These are phyloP conservation scores for Iguana delicatissima DNA, from an alignment of 2,797 vertebrate species.

Conservation along the genomic window DNA sequence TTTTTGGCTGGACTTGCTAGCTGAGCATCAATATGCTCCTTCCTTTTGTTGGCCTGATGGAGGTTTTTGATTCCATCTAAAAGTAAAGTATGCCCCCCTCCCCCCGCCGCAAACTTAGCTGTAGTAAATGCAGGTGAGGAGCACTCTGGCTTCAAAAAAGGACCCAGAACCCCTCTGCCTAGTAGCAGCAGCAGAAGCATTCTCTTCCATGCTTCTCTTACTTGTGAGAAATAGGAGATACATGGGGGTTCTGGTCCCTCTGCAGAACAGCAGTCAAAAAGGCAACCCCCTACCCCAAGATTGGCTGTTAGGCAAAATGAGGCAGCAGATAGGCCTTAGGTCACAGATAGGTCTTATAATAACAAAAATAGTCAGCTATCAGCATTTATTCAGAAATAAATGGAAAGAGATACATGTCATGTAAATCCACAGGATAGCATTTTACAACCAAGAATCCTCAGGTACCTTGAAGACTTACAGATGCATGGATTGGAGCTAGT, in stretches of 20 bases:
- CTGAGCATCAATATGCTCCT: neutral
- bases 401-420: neutral
- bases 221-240: neutral
- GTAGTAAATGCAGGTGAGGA: neutral
- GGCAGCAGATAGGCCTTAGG: too few species aligned
- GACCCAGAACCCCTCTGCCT: neutral
- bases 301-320: neutral
- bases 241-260: neutral
- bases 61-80: neutral
- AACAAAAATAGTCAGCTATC: neutral
- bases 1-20: neutral
- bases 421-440: neutral
- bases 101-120: neutral
- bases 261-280: neutral
- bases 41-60: neutral
- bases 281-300: neutral
- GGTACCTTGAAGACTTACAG: neutral
- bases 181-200: neutral
- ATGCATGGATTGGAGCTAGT: neutral
- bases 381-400: neutral
- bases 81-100: neutral
- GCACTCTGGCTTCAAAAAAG: neutral
- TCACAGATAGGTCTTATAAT: neutral
- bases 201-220: neutral
- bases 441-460: neutral